phyloP scores from a whole-genome alignment of 2,113 vertebrate genomes.

The Macaca mulatta region DNA sequence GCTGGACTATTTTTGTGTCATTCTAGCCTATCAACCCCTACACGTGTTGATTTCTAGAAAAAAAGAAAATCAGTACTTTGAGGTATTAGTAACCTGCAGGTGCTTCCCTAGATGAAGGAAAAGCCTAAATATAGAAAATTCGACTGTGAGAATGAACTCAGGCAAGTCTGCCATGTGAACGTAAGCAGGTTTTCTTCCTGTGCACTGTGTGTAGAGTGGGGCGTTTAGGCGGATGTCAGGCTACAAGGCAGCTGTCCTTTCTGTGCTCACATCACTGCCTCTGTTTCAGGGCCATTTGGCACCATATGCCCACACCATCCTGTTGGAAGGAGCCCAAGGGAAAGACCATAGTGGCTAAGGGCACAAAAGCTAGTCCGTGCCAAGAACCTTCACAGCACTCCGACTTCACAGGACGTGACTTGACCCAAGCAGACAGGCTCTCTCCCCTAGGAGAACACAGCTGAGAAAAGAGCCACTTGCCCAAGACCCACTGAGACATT shows the following conservation, averaged over 20 bases:
- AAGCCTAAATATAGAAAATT: neutral
- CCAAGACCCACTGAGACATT: neutral
- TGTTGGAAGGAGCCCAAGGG: conserved; percentile 36
- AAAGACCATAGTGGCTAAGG: neutral
- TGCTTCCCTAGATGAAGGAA: neutral
- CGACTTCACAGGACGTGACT: neutral
- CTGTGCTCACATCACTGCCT: neutral
- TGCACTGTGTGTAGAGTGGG: rapidly evolving
- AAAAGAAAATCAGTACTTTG: neutral
- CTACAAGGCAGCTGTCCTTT: neutral
- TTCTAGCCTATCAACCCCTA: neutral
- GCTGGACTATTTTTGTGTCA: neutral
- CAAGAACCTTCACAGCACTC: neutral
- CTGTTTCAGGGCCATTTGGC: conserved; percentile 44
- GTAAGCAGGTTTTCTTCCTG: neutral
- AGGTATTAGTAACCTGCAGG: neutral
- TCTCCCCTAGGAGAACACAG: neutral
- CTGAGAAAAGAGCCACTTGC: rapidly evolving
- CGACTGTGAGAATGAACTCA: neutral
- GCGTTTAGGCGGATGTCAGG: neutral
- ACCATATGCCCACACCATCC: neutral
- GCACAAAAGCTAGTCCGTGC: neutral
- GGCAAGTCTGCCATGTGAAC: rapidly evolving
- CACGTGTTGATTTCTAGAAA: neutral
- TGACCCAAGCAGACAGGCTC: neutral